A percentile compares a stretch with the other conserved stretches of the same genome.
Evolutionary conservation across 64 coral and sea anemone species (phyloP).

Genomic region (Exaiptasia diaphana): DNA sequence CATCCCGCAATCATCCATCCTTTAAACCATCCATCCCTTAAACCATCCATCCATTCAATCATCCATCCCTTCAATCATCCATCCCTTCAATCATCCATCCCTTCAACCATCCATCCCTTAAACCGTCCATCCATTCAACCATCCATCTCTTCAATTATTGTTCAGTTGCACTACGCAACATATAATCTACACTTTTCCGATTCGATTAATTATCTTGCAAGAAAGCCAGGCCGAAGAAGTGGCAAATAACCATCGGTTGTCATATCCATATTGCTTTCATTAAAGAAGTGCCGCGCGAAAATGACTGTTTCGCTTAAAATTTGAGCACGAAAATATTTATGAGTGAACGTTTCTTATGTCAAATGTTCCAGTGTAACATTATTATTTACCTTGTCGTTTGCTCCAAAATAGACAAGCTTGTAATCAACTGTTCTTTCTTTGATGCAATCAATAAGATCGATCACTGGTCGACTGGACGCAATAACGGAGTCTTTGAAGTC

Average conservation of each 20-base stretch:
- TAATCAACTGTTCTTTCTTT: slow-evolving; percentile 70
- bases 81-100: not conserved
- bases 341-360: not conserved
- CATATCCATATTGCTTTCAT: too few relatives aligned
- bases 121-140: not conserved
- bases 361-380: not conserved
- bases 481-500: slow-evolving; percentile 71
- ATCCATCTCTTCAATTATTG: too few relatives aligned
- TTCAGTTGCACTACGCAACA: too few relatives aligned
- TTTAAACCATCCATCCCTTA: not conserved
- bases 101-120: not conserved
- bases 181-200: too few relatives aligned
- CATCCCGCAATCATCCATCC: not conserved
- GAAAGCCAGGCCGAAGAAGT: too few relatives aligned
- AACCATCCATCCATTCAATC: not conserved
- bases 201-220: too few relatives aligned
- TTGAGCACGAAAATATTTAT: not conserved
- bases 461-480: slow-evolving; percentile 41
- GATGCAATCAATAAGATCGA: slow-evolving; percentile 85
- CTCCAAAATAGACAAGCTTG: slow-evolving; percentile 36
- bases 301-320: not conserved
- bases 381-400: slow-evolving; percentile 50
- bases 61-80: not conserved
- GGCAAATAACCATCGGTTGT: too few relatives aligned
- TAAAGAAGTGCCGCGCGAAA: too few relatives aligned